Percentiles rank a stretch among this genome's conserved stretches.
phyloP scores from a whole-genome alignment of 2,888 invertebrate species.

The Omphaloscelis lunosa region DNA sequence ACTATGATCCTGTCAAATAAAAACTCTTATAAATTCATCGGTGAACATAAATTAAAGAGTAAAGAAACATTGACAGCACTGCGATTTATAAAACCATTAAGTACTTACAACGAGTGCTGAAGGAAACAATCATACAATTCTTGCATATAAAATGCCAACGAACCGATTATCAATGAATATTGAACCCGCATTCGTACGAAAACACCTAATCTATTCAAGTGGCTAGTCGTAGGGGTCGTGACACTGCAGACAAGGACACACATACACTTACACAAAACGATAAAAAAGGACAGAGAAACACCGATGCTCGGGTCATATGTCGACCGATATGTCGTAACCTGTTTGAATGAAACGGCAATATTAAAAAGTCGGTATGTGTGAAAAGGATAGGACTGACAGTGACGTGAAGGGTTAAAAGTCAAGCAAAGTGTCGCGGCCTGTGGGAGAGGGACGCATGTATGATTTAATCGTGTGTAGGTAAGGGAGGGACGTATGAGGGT shows the following conservation, averaged over 20 bases:
- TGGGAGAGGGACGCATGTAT: slow-evolving; percentile 77
- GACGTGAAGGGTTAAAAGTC: slow-evolving; percentile 90
- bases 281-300: slow-evolving; percentile 80
- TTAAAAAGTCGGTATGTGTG: slow-evolving; percentile 68
- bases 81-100: slow-evolving; percentile 18
- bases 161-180: slow-evolving; percentile 89
- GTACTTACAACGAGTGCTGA: slow-evolving; percentile 54
- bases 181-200: slow-evolving; percentile 87
- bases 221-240: slow-evolving; percentile 88
- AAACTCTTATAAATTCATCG: not conserved
- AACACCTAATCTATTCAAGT: slow-evolving; percentile 91
- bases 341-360: slow-evolving; percentile 83
- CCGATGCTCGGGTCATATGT: slow-evolving; percentile 88
- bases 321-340: slow-evolving; percentile 90
- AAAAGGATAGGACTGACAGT: slow-evolving; percentile 84
- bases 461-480: slow-evolving; percentile 72
- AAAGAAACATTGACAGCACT: not conserved
- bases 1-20: slow-evolving; percentile 6
- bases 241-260: slow-evolving; percentile 83
- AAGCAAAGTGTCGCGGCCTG: slow-evolving; percentile 89
- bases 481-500: slow-evolving; percentile 81
- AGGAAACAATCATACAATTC: slow-evolving; percentile 74
- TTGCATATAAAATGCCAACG: slow-evolving; percentile 87
- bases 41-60: not conserved
- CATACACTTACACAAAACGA: slow-evolving; percentile 74